Conservation (phyloP, 2,797 vertebrate genomes). For the Falco novaeseelandiae region DNA sequence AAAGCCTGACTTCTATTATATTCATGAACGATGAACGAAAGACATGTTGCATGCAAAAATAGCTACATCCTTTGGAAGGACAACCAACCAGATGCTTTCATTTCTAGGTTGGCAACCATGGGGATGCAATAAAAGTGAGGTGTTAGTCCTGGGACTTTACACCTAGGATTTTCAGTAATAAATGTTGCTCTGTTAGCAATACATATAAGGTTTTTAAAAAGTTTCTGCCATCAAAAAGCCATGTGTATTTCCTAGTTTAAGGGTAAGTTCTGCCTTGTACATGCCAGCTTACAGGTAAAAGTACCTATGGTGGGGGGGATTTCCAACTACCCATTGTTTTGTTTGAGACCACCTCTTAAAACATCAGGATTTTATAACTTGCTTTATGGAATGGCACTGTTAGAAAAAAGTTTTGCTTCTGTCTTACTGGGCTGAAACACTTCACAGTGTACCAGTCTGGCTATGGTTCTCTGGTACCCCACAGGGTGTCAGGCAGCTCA, state of each 20-base stretch:
- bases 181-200: neutral
- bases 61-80: conserved; percentile 41
- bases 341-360: neutral
- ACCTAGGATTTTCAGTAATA: conserved; percentile 36
- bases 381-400: neutral
- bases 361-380: neutral
- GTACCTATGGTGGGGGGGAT: rapidly evolving
- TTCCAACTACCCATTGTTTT: neutral
- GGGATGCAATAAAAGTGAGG: conserved; percentile 5
- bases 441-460: neutral
- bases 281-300: neutral
- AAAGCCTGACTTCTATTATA: conserved; percentile 44
- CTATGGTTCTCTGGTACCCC: neutral
- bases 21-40: neutral
- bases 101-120: conserved; percentile 3
- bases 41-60: conserved; percentile 38
- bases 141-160: conserved; percentile 57
- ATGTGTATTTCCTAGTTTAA: neutral
- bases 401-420: neutral
- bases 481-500: neutral
- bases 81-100: conserved; percentile 51
- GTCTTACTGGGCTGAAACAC: neutral
- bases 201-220: neutral
- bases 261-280: neutral
- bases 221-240: neutral